Percentiles rank a stretch among this genome's conserved stretches.
phyloP scores from a whole-genome alignment of 2,888 invertebrate species.

The Plebejus argus region DNA sequence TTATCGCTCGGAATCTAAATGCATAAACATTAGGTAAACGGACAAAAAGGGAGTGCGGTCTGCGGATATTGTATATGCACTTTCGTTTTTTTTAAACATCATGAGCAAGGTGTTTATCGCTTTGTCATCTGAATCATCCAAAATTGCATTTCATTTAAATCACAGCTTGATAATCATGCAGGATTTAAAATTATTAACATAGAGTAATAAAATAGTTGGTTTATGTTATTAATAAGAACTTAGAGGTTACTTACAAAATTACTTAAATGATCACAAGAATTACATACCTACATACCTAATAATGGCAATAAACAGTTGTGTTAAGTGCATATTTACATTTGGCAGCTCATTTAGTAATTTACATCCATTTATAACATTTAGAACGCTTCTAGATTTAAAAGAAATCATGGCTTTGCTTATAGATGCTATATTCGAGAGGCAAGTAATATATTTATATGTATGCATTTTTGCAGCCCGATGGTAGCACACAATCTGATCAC shows the following conservation, averaged over 20 bases:
- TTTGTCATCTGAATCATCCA: not conserved
- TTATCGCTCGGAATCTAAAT: too few species aligned
- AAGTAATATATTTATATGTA: slow-evolving; percentile 64
- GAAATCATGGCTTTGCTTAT: slow-evolving; percentile 36
- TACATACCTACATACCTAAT: not conserved
- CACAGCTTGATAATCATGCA: not conserved
- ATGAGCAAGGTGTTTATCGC: not conserved
- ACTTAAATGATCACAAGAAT: not conserved
- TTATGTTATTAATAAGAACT: not conserved
- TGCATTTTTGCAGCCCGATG: slow-evolving; percentile 81
- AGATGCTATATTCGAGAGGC: slow-evolving; percentile 50
- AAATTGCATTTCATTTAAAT: not conserved
- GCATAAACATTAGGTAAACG: too few species aligned
- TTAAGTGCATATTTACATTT: not conserved
- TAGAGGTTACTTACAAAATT: not conserved
- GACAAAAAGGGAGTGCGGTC: too few species aligned
- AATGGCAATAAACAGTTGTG: not conserved
- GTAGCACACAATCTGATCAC: slow-evolving; percentile 77
- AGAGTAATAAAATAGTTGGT: too few species aligned
- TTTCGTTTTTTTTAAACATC: not conserved
- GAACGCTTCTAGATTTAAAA: not conserved
- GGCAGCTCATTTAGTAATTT: not conserved
- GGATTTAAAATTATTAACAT: not conserved
- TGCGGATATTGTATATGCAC: too few species aligned
- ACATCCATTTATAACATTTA: not conserved